These are phyloP conservation scores for Lymantria monacha DNA, from an alignment of 2,888 invertebrate genomes.

Conservation along the genomic window DNA sequence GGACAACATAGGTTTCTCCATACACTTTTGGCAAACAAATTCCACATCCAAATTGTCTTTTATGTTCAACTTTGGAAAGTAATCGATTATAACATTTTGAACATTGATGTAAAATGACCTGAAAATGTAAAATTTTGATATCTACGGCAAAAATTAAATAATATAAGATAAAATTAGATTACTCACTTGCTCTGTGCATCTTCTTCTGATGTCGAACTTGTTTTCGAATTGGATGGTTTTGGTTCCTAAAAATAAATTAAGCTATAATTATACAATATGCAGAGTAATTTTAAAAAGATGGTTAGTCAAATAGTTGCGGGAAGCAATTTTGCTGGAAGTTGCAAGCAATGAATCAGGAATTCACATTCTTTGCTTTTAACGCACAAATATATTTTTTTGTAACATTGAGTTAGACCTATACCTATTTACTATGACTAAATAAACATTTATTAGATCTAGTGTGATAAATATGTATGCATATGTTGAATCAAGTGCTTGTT, in stretches of 20 bases:
- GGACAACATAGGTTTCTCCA: conserved; percentile 27
- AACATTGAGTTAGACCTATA: no score
- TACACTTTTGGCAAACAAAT: conserved; percentile 60
- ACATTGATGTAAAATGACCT: conserved; percentile 45
- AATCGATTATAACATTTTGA: conserved; percentile 41
- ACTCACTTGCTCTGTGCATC: conserved; percentile 25
- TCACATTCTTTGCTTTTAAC: no score
- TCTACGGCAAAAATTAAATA: conserved; percentile 1
- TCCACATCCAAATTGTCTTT: conserved; percentile 37
- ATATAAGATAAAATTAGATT: neutral
- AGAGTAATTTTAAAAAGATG: neutral
- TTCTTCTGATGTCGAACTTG: conserved; percentile 4
- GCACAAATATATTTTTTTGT: no score
- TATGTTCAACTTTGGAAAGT: conserved; percentile 41
- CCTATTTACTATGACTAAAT: no score
- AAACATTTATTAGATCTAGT: no score
- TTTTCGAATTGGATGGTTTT: neutral
- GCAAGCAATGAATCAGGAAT: no score
- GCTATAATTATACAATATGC: neutral
- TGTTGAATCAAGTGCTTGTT: no score
- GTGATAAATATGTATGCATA: no score
- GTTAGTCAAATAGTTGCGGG: neutral
- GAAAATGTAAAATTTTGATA: conserved; percentile 40
- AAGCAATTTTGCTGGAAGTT: no score
- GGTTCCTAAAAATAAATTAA: conserved; percentile 16